These are phyloP conservation scores for Stramonita haemastoma DNA, from an alignment of 2,888 invertebrate genomes.

Conservation along the genomic window DNA sequence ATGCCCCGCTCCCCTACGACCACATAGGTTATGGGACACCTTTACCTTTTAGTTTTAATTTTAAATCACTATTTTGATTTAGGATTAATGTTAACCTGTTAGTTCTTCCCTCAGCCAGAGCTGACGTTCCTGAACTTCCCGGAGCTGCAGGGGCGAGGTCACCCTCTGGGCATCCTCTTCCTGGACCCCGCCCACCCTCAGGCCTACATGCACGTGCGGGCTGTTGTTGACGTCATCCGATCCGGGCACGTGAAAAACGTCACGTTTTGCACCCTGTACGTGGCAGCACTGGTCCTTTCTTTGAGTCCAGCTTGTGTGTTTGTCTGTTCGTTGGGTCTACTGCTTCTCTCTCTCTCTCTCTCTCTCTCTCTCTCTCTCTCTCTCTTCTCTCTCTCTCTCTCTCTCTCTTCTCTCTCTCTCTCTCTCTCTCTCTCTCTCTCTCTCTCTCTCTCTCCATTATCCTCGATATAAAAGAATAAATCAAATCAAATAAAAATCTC, in stretches of 20 bases:
- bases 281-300: neutral
- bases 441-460: neutral
- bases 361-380: neutral
- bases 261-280: slow-evolving; percentile 5
- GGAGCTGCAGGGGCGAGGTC: slow-evolving; percentile 54
- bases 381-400: neutral
- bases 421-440: neutral
- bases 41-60: too few relatives aligned
- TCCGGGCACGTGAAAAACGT: neutral
- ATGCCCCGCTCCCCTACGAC: too few relatives aligned
- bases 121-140: slow-evolving; percentile 65
- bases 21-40: too few relatives aligned
- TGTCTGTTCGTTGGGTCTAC: neutral
- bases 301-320: neutral
- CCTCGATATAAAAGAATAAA: too few relatives aligned
- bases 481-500: neutral
- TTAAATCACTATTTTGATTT: too few relatives aligned
- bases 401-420: neutral
- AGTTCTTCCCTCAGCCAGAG: slow-evolving; percentile 57
- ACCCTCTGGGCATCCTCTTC: slow-evolving; percentile 64
- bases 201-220: slow-evolving; percentile 18
- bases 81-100: too few relatives aligned
- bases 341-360: neutral
- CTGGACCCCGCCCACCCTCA: slow-evolving; percentile 49
- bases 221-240: slow-evolving; percentile 16